Conservation (phyloP, 2,113 vertebrate species). For the Acrocephalus arundinaceus region DNA sequence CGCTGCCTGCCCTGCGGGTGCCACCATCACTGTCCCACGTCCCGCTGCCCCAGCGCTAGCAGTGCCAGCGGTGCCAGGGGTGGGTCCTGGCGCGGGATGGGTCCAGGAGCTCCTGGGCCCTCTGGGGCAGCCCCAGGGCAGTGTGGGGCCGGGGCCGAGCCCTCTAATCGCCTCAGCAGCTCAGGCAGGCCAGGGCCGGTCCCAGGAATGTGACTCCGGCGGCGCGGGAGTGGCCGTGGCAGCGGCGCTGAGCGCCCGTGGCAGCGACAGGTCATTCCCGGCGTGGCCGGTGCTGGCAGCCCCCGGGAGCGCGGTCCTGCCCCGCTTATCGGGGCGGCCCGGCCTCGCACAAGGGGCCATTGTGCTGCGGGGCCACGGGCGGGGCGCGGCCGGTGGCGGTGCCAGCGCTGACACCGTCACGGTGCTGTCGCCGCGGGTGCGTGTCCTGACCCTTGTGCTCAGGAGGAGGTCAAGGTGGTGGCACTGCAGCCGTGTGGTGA, state of each 20-base stretch:
- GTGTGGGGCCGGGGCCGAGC: background rate
- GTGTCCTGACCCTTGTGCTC: background rate
- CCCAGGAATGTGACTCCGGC: slow-evolving; percentile 50
- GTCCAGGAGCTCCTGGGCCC: background rate
- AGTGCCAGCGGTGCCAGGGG: accelerated
- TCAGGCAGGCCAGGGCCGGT: slow-evolving; percentile 43
- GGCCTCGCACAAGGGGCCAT: slow-evolving; percentile 2
- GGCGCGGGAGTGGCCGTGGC: background rate
- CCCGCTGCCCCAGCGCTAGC: background rate
- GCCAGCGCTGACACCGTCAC: background rate
- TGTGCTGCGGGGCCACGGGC: background rate
- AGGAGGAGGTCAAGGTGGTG: background rate
- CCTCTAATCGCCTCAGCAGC: slow-evolving; percentile 33
- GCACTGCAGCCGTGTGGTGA: background rate
- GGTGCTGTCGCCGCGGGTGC: accelerated
- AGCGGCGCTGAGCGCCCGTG: background rate
- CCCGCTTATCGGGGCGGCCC: background rate
- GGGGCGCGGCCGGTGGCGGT: background rate
- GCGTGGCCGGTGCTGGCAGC: background rate
- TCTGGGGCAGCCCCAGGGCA: background rate
- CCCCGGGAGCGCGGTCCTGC: background rate
- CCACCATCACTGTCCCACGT: background rate
- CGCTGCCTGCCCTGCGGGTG: background rate
- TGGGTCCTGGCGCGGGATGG: background rate
- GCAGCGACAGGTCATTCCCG: background rate